Base-by-base conservation (phyloP, 2,797 vertebrate genomes). In the Anguilla marmorata region DNA sequence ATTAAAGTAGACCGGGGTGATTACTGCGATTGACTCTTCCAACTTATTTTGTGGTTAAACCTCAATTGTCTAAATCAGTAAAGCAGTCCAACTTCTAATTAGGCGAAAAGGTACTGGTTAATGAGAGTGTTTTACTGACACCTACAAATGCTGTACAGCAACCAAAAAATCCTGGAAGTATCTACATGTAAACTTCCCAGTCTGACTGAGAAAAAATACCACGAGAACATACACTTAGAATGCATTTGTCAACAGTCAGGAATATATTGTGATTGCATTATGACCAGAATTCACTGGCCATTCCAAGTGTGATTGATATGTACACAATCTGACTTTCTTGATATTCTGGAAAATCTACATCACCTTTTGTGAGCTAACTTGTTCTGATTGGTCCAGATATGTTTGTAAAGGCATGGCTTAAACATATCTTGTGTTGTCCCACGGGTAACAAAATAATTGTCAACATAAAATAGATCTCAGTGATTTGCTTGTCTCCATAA, bases 11-110 rank as follows among this genome's bases (percentile, higher is more conserved):
- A 87, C 69, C 87, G 45, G 30, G 69, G 58, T 69, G 54, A 88
- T 91, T 50, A 90, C 84, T 89, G 69, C 9, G 60, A 88, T 86
- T 83, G 84, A 88, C 85, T 88, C 89, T 33, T 33, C 84, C 85
- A 56, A 60, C 87, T 58, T 86, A 54, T 83, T 86, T 76, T 88
- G 86, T 84, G 33, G 33, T 84, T 79, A 41, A 54, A 33, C 84
- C 72, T 87, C 21, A 84, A 88, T 88, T 45, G 85, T 85, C 80
- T 0, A 79, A 84, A 7, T 33, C 85, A 89, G 74, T 52, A 48
- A 63, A 48, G 63, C 21, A n/a, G 11, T 66, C n/a, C 63, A 83
- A 83, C 41, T 63, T 24, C 7, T 60, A 33, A 84, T 87, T 52
- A 66, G 1, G 41, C 48, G 45, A 84, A 87, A 84, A 37, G 83